Base-by-base conservation (phyloP, 2,888 invertebrate genomes). In the Ectemnius lituratus region DNA sequence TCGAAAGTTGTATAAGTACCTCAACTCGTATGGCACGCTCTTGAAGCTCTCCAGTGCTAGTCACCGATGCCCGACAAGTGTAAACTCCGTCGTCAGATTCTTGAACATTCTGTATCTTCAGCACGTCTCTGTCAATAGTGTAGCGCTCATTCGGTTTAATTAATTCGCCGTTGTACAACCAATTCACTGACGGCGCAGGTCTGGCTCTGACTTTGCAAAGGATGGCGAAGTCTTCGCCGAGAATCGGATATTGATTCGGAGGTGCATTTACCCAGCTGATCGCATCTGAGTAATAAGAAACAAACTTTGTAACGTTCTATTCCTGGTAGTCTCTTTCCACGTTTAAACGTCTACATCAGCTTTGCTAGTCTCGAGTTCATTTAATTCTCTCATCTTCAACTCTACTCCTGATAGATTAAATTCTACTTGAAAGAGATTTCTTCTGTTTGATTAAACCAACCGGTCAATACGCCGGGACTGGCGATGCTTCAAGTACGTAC, bases 261-360 rank as follows among this genome's bases (percentile, higher is more conserved):
- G 97, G 97, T 0, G 97, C 97, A 90, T 97, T 95, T 14, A 94
- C 94, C 94, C 96, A 97, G 76, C 95, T 96, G 73, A 98, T 97
- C 56, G 96, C 95, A 88, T 96, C 97, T 97, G 91, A 68, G 60
- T 60, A 76, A 77, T 62, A 72, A 37, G 91, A 90, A 83, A 68
- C 62, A 52, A 73, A 61, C 64, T 52, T 70, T 20, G n/a, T 4
- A 70, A 4, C 18, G 49, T 8, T 60, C 52, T 14, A 52, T 16
- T 13, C 52, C 16, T 1, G 52, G 13, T 14, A 16, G 47, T 13
- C 28, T 13, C 13, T 0, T 0, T 5, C 18, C 2, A 11, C 46
- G 16, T 59, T 46, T 23, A 23, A 62, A 62, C 4, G 20, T 62
- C 47, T 16, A 62, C n/a, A 47, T 20, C 46, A 46, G 47, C 45